Conservation (phyloP, 2,797 vertebrate genomes). For the Sebastes vulpes region DNA sequence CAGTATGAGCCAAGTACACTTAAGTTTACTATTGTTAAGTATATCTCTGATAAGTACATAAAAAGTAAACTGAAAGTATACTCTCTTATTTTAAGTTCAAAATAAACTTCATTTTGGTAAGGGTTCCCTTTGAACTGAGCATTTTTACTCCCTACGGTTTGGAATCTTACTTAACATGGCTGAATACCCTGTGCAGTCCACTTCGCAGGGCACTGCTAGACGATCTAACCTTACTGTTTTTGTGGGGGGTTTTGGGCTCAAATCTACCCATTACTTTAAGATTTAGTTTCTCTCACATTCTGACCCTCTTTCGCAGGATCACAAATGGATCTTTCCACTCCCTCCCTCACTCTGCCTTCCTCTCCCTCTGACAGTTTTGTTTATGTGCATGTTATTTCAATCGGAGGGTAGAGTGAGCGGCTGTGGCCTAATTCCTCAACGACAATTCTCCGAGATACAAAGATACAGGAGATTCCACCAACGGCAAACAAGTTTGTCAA, state of each 20-base stretch:
- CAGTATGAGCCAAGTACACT: too few relatives aligned
- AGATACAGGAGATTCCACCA: background rate
- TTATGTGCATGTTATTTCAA: slow-evolving; percentile 22
- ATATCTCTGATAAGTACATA: too few relatives aligned
- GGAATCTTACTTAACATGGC: too few relatives aligned
- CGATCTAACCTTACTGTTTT: too few relatives aligned
- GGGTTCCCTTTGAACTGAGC: too few relatives aligned
- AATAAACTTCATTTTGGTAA: too few relatives aligned
- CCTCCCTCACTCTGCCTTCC: background rate
- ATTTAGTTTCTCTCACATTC: background rate
- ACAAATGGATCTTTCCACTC: background rate
- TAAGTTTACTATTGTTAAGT: too few relatives aligned
- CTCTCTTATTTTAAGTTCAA: too few relatives aligned
- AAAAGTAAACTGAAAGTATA: too few relatives aligned
- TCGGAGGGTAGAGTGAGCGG: background rate
- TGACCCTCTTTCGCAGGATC: background rate
- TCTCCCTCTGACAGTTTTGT: background rate
- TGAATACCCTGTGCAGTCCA: too few relatives aligned
- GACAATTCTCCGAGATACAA: background rate
- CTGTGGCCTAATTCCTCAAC: slow-evolving; percentile 17
- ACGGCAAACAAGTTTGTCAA: background rate
- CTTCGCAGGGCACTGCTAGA: too few relatives aligned
- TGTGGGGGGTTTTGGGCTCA: background rate
- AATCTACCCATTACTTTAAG: background rate
- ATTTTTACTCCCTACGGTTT: too few relatives aligned